Evolutionary conservation across 2,888 invertebrate genomes (phyloP), one percentile per base, ranked within the genome.

Genomic region (Xestia rhomboidea): DNA sequence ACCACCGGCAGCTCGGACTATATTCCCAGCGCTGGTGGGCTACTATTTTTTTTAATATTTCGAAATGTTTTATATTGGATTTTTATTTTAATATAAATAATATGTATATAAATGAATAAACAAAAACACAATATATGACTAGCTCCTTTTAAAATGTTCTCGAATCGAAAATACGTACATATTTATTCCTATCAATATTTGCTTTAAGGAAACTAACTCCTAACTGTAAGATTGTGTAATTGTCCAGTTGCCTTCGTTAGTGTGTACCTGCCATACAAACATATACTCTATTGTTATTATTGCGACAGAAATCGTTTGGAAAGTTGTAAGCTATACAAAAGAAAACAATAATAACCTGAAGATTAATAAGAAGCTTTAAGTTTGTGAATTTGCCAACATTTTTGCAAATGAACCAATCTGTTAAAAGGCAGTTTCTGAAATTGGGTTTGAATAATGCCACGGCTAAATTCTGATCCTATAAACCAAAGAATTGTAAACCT

Each of bases 191-290:
- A 62, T 46, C 30, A 44, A 30, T 66, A 66, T 34, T 79, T 79
- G 80, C 60, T 84, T 83, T 79, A 79, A 46, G 30, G 41, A 66
- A 72, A 79, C n/a, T 54, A 54, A 49, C 49, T 85, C 66, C 38
- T 5, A 49, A 63, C 41, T 77, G 70, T 82, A 80, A 79, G 86
- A 85, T 81, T 82, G 68, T 82, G 68, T 77, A 82, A 30, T 72
- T 85, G 89, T 90, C 89, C 90, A 89, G 81, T 87, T 91, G 91
- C 90, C 91, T 93, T 92, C 83, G 82, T 82, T 89, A 91, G 89
- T 89, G 21, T 64, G 44, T 57, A 76, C 49, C 71, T 73, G 68
- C 73, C 74, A 74, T 74, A 66, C 60, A 68, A 73, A 85, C 57
- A n/a, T 57, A 66, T 86, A 87, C 80, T 72, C 75, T 81, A 68